phyloP scores from a whole-genome alignment of 2,797 vertebrate species.

The Protosalanx chinensis region DNA sequence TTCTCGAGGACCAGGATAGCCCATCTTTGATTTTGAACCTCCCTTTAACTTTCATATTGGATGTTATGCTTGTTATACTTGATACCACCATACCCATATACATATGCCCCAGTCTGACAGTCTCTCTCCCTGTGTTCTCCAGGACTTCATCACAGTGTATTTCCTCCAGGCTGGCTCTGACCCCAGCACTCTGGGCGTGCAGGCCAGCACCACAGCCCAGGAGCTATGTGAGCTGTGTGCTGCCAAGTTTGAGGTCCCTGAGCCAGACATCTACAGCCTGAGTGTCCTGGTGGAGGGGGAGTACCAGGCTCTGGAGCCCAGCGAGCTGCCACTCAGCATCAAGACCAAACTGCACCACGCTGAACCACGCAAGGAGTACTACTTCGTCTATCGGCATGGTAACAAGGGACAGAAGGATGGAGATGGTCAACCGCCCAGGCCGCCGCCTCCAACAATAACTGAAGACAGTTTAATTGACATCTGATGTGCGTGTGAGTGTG shows the following conservation, averaged over 20 bases:
- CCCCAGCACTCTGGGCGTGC: conserved; percentile 83
- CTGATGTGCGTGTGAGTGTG: neutral
- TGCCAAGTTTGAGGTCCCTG: conserved; percentile 76
- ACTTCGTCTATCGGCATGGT: conserved; percentile 84
- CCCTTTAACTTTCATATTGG: no score
- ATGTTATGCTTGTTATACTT: no score
- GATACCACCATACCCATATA: no score
- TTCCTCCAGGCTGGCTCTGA: conserved; percentile 79
- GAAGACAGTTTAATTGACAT: conserved; percentile 13
- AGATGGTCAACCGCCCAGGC: conserved; percentile 9
- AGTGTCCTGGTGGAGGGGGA: conserved; percentile 74
- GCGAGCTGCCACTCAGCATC: conserved; percentile 82
- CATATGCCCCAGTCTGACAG: no score
- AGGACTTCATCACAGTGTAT: conserved; percentile 94
- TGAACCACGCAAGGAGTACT: conserved; percentile 79
- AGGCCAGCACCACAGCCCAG: conserved; percentile 73
- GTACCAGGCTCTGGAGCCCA: conserved; percentile 69
- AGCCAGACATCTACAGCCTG: conserved; percentile 69
- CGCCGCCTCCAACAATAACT: neutral
- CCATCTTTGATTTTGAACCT: no score
- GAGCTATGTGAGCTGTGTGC: conserved; percentile 84
- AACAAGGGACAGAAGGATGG: conserved; percentile 26
- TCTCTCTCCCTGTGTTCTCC: neutral
- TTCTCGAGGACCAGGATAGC: no score
- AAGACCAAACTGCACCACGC: conserved; percentile 82